These are phyloP conservation scores for Diorhabda elongata DNA, from an alignment of 1,140 invertebrate species.

Conservation along the genomic window DNA sequence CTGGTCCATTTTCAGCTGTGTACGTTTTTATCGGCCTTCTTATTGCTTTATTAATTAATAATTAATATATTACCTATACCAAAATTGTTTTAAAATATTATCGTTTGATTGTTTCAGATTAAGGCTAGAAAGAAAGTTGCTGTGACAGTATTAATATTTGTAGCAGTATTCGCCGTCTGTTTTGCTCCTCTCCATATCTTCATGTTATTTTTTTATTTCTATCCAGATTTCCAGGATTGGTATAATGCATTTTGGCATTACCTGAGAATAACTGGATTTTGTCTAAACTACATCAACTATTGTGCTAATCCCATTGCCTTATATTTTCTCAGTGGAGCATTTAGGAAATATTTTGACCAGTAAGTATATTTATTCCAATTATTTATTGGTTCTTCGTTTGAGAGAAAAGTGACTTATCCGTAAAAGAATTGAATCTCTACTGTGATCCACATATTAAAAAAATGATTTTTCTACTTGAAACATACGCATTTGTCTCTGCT, in stretches of 20 bases:
- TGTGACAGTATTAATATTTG: constrained; percentile 84
- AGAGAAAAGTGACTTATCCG: neutral
- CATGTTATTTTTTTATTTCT: constrained; percentile 83
- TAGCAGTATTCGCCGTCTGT: constrained; percentile 84
- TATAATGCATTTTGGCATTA: constrained; percentile 86
- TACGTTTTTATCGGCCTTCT: too few species aligned
- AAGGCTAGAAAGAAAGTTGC: constrained; percentile 85
- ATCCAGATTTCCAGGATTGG: constrained; percentile 63
- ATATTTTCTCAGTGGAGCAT: constrained; percentile 87
- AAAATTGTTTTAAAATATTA: neutral
- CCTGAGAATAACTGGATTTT: constrained; percentile 81
- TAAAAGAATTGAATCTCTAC: too few species aligned
- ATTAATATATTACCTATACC: too few species aligned
- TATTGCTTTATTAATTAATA: too few species aligned
- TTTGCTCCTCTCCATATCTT: constrained; percentile 83
- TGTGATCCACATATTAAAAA: too few species aligned
- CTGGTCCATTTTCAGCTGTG: too few species aligned
- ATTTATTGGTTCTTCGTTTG: neutral
- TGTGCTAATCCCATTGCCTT: constrained; percentile 90
- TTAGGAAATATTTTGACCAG: constrained; percentile 80
- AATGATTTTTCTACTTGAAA: too few species aligned
- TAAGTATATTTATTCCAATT: constrained; percentile 40
- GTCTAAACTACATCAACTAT: constrained; percentile 81
- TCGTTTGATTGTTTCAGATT: constrained; percentile 54
- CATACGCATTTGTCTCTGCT: too few species aligned